A percentile compares a stretch with the other conserved stretches of the same genome.
These are phyloP conservation scores for Botrylloides violaceus DNA, from an alignment of 23 tunicate species.

Conservation along the genomic window DNA sequence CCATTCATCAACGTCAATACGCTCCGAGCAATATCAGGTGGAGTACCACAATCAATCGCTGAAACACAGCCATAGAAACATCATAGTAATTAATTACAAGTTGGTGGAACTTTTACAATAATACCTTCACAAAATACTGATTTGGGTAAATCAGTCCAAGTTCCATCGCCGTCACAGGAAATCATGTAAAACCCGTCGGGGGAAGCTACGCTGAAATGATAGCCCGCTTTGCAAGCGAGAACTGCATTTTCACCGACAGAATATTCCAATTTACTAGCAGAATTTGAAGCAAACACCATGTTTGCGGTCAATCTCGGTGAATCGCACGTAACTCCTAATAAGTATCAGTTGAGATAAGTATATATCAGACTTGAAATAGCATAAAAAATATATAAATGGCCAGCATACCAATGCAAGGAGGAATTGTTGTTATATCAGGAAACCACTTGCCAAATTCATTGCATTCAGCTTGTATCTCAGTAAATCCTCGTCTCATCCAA, in stretches of 20 bases:
- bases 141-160: conserved; percentile 35
- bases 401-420: neutral
- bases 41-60: neutral
- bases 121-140: conserved; percentile 30
- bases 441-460: neutral
- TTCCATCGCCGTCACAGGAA: conserved; percentile 29
- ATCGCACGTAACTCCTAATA: conserved; percentile 33
- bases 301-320: conserved; percentile 2
- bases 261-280: neutral
- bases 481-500: neutral
- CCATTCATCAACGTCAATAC: neutral
- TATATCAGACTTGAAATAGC: no score
- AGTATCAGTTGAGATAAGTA: conserved; percentile 1
- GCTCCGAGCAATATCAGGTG: neutral
- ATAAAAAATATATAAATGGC: neutral
- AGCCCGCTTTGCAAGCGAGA: conserved; percentile 24
- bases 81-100: neutral
- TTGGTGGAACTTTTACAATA: neutral
- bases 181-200: conserved; percentile 10
- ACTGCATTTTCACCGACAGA: conserved; percentile 2
- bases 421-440: neutral
- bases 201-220: conserved; percentile 31
- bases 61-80: neutral
- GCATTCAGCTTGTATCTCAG: neutral
- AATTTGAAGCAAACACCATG: neutral